These are phyloP conservation scores for Andrena camellia DNA, from an alignment of 2,888 invertebrate genomes.

Conservation along the genomic window DNA sequence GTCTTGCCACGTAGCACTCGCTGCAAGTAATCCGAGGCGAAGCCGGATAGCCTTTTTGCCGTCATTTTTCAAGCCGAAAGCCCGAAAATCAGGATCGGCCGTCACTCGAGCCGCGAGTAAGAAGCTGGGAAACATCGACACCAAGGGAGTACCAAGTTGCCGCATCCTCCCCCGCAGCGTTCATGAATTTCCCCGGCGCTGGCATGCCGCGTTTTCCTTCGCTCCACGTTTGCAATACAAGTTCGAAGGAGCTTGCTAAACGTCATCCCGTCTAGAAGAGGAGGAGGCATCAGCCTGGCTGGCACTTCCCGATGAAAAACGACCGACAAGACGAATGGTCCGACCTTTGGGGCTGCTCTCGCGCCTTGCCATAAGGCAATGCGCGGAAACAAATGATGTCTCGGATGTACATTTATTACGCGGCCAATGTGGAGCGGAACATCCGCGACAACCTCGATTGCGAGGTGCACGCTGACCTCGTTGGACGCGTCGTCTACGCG, in stretches of 20 bases:
- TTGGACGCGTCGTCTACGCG: constrained; percentile 37
- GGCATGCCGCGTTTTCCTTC: background rate
- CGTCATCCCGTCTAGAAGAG: constrained; percentile 35
- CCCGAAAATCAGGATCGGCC: constrained; percentile 3
- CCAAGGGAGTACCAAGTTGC: background rate
- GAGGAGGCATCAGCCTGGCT: constrained; percentile 32
- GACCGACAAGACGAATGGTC: constrained; percentile 76
- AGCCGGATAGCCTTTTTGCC: background rate
- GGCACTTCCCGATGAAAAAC: constrained; percentile 71
- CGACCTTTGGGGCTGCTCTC: constrained; percentile 61
- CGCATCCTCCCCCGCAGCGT: constrained; percentile 32
- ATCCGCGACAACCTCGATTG: constrained; percentile 43
- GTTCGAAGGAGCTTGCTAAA: constrained; percentile 31
- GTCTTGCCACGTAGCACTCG: background rate
- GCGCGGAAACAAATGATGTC: constrained; percentile 79
- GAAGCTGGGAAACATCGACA: constrained; percentile 26
- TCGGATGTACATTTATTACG: constrained; percentile 79
- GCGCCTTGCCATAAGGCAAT: constrained; percentile 75
- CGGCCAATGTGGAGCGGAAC: constrained; percentile 38
- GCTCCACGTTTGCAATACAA: constrained; percentile 7
- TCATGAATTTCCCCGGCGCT: constrained; percentile 4
- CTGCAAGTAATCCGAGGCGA: background rate
- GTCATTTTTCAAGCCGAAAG: constrained; percentile 32
- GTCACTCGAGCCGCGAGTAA: background rate
- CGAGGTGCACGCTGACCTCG: constrained; percentile 37